Conservation (phyloP, 2,888 invertebrate species). For the Trichopoda pennipes region DNA sequence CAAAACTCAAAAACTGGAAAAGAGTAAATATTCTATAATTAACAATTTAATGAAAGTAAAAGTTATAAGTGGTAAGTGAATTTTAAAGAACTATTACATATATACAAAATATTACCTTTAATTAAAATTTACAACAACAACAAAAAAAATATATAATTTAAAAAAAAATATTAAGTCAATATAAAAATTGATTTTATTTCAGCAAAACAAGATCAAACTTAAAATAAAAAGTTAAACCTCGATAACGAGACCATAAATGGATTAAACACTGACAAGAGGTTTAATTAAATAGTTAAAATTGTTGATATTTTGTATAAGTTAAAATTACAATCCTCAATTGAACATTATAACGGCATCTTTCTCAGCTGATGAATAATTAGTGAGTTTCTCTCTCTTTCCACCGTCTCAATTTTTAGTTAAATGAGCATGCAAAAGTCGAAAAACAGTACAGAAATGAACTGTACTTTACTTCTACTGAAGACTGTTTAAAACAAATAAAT, state of each 20-base stretch:
- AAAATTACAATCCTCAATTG: not conserved
- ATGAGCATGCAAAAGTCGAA: too few relatives aligned
- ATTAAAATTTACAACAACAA: too few relatives aligned
- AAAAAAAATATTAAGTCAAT: constrained; percentile 35
- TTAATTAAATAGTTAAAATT: not conserved
- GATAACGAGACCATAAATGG: constrained; percentile 27
- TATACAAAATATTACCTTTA: not conserved
- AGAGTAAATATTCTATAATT: constrained; percentile 14
- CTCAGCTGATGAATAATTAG: too few relatives aligned
- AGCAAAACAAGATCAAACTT: constrained; percentile 20
- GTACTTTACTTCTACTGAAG: too few relatives aligned
- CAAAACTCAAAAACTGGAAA: constrained; percentile 22
- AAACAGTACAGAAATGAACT: too few relatives aligned
- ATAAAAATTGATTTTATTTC: constrained; percentile 44
- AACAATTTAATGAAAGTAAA: constrained; percentile 43
- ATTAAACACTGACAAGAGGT: constrained; percentile 16
- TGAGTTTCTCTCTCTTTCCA: too few relatives aligned
- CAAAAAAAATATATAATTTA: not conserved
- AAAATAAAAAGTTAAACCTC: constrained; percentile 7
- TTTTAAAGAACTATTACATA: constrained; percentile 4
- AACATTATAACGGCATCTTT: not conserved
- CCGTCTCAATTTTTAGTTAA: too few relatives aligned
- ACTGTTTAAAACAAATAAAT: too few relatives aligned
- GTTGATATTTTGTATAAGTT: constrained; percentile 40
- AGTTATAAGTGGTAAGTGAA: constrained; percentile 60